Evolutionary conservation across 2,113 vertebrate species (phyloP).

Genomic region (Platanista minor): DNA sequence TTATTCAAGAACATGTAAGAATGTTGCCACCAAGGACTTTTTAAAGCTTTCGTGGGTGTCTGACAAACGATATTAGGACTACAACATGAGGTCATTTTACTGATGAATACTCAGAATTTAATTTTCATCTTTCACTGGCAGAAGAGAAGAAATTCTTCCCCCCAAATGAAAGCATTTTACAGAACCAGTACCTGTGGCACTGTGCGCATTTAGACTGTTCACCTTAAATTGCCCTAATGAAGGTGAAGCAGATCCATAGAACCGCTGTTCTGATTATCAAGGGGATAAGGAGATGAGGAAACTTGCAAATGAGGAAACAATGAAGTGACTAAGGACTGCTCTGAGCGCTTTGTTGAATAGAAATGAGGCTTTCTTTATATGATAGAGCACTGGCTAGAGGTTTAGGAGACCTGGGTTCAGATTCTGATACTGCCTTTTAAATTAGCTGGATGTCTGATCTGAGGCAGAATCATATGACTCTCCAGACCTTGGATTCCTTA

Average conservation of each 20-base stretch:
- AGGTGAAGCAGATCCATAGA: background rate
- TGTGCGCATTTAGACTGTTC: background rate
- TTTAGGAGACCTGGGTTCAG: background rate
- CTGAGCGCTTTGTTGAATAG: background rate
- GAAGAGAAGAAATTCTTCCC: background rate
- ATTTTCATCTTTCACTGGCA: constrained; percentile 28
- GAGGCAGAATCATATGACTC: background rate
- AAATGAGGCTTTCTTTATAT: background rate
- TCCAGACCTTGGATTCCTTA: background rate
- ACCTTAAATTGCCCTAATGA: background rate
- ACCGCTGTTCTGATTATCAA: background rate
- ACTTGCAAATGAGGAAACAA: background rate
- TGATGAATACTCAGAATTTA: constrained; percentile 5
- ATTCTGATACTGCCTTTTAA: background rate
- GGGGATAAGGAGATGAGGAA: background rate
- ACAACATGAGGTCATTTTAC: constrained; percentile 6
- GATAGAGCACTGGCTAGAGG: background rate
- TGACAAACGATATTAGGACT: constrained; percentile 16
- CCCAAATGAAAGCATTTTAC: background rate
- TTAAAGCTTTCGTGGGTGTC: background rate
- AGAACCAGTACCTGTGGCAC: background rate
- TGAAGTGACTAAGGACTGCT: background rate
- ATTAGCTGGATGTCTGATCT: background rate
- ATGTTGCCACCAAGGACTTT: constrained; percentile 18
- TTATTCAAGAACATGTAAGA: constrained; percentile 25